A percentile compares a stretch with the other conserved stretches of the same genome.
phyloP scores from a whole-genome alignment of 2,113 vertebrate genomes.

The Petrocephalus microphthalmus region DNA sequence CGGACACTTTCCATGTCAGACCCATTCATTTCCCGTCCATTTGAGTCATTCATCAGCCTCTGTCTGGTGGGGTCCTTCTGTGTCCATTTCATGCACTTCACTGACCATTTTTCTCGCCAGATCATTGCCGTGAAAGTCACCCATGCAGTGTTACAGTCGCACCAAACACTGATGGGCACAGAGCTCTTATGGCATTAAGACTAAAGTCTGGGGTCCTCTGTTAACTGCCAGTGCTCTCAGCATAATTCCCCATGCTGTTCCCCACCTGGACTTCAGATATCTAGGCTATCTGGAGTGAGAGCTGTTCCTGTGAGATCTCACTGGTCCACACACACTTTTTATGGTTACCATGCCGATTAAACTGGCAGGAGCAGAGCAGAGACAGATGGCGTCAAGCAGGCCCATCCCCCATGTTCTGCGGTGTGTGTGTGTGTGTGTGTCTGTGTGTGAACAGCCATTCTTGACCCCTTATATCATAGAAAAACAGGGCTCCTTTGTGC shows the following conservation, averaged over 20 bases:
- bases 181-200: not conserved
- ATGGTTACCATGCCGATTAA: constrained; percentile 19
- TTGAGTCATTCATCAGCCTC: not conserved
- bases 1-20: not conserved
- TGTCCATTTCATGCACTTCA: not conserved
- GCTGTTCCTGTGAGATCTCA: not conserved
- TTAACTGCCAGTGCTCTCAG: not conserved
- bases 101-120: not conserved
- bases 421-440: no score
- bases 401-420: not conserved
- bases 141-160: not conserved
- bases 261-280: not conserved
- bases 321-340: not conserved
- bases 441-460: not conserved
- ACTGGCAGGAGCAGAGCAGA: not conserved
- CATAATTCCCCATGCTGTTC: not conserved
- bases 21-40: not conserved
- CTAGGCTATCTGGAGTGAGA: not conserved
- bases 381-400: constrained; percentile 10
- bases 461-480: not conserved
- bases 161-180: not conserved
- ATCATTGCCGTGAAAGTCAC: not conserved
- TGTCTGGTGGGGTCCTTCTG: not conserved
- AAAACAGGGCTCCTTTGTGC: not conserved
- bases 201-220: not conserved